A percentile compares a stretch with the other conserved stretches of the same genome.
Evolutionary conservation across 37 sponge, comb jelly and placozoan species (phyloP).

Genomic region (Amphimedon queenslandica): DNA sequence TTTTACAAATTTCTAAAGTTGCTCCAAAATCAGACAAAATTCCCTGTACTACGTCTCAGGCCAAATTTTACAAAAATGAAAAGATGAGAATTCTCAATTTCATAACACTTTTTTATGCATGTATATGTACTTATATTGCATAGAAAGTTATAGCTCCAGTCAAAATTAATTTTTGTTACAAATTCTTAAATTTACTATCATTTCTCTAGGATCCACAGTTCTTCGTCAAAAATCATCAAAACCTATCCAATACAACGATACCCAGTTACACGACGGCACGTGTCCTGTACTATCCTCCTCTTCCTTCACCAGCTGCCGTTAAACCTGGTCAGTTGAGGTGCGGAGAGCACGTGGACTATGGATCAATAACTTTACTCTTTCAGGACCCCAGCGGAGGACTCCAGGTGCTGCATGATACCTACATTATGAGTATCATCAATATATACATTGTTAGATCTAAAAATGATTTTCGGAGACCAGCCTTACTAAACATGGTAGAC

Average conservation of each 20-base stretch:
- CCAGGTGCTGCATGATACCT: too few species aligned
- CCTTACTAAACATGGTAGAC: not conserved
- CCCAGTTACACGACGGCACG: constrained; percentile 42
- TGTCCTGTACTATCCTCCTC: constrained; percentile 62
- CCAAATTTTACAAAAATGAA: too few species aligned
- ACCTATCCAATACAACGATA: constrained; percentile 1
- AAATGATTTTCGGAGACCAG: not conserved
- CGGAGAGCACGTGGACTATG: constrained; percentile 80
- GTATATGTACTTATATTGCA: too few species aligned
- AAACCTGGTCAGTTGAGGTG: constrained; percentile 68
- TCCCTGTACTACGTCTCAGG: too few species aligned
- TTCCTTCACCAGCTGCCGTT: constrained; percentile 7
- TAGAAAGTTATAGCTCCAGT: too few species aligned
- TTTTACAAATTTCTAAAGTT: too few species aligned
- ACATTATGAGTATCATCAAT: not conserved
- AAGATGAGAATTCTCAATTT: too few species aligned
- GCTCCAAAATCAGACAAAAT: too few species aligned
- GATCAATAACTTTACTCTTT: constrained; percentile 72
- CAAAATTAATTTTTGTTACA: too few species aligned
- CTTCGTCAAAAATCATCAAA: constrained; percentile 42
- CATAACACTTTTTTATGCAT: too few species aligned
- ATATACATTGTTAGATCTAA: not conserved
- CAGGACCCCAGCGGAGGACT: constrained; percentile 67
- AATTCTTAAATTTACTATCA: too few species aligned
- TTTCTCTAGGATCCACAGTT: constrained; percentile 49